Percentiles rank a stretch among this genome's conserved stretches.
Evolutionary conservation across 2,797 vertebrate species (phyloP).

Genomic region (Sorex maritimensis): DNA sequence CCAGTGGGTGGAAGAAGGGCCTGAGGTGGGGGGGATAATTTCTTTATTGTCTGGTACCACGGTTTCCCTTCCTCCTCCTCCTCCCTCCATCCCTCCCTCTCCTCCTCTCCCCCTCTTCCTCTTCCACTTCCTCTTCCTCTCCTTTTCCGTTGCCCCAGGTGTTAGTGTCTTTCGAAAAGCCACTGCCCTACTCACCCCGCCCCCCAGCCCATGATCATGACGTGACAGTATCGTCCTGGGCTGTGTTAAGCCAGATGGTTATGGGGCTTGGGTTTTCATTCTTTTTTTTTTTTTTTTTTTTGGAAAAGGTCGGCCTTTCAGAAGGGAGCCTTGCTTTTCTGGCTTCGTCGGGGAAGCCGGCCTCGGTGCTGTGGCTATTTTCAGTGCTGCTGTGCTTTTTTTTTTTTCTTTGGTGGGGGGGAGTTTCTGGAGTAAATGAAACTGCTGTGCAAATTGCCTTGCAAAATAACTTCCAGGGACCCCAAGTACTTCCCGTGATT

Average conservation of each 20-base stretch:
- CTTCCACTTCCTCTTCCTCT: no score
- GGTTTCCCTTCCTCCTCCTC: no score
- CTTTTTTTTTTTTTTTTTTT: neutral
- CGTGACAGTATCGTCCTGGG: neutral
- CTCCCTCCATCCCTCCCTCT: no score
- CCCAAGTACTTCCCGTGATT: constrained; percentile 60
- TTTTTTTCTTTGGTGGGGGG: neutral
- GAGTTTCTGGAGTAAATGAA: constrained; percentile 69
- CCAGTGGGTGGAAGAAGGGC: neutral
- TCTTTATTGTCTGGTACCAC: neutral
- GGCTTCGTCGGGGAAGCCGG: neutral
- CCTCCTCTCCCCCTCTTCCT: no score
- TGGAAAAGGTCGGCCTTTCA: neutral
- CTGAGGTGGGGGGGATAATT: neutral
- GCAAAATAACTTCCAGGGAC: constrained; percentile 72
- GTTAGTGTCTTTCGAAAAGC: no score
- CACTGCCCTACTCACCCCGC: neutral
- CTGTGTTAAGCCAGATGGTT: neutral
- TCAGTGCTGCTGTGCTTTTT: constrained; percentile 3
- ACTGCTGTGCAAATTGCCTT: constrained; percentile 66
- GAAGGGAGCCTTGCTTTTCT: neutral
- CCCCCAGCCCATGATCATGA: no score
- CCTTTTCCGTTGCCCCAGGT: no score
- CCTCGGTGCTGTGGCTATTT: neutral
- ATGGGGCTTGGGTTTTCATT: neutral